phyloP scores from a whole-genome alignment of 2,888 invertebrate species.

The Xestoiulus laeticollis region DNA sequence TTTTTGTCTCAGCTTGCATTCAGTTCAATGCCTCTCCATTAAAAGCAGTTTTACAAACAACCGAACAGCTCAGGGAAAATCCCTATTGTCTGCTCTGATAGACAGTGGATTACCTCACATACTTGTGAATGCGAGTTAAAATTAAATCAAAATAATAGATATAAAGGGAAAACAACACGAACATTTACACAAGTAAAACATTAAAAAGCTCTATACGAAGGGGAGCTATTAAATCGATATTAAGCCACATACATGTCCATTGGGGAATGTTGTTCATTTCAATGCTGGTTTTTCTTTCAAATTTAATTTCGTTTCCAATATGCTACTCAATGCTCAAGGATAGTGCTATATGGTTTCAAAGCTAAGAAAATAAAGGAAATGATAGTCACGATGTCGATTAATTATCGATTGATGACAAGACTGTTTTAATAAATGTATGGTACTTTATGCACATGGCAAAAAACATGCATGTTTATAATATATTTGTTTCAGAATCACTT shows the following conservation, averaged over 20 bases:
- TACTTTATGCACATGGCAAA: not conserved
- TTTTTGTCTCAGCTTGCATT: not conserved
- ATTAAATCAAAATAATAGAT: slow-evolving; percentile 22
- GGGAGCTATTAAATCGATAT: slow-evolving; percentile 17
- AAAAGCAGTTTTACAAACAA: not conserved
- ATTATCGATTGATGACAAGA: not conserved
- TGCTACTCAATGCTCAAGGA: not conserved
- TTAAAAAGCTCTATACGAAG: not conserved
- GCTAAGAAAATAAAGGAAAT: not conserved
- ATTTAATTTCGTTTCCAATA: not conserved
- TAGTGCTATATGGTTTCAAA: not conserved
- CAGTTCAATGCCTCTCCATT: slow-evolving; percentile 16
- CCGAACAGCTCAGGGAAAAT: not conserved
- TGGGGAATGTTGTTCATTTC: not conserved
- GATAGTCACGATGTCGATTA: not conserved
- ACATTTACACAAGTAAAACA: not conserved
- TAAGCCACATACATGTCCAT: not conserved
- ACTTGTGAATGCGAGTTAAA: not conserved
- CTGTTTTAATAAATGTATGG: not conserved
- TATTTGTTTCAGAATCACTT: no score
- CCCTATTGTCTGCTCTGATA: slow-evolving; percentile 4
- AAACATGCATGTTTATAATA: no score
- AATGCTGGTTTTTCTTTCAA: not conserved
- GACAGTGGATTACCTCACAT: slow-evolving; percentile 8
- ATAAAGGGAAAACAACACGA: not conserved